These are phyloP conservation scores for Nycticebus coucang DNA, from an alignment of 2,113 vertebrate species.

Conservation along the genomic window DNA sequence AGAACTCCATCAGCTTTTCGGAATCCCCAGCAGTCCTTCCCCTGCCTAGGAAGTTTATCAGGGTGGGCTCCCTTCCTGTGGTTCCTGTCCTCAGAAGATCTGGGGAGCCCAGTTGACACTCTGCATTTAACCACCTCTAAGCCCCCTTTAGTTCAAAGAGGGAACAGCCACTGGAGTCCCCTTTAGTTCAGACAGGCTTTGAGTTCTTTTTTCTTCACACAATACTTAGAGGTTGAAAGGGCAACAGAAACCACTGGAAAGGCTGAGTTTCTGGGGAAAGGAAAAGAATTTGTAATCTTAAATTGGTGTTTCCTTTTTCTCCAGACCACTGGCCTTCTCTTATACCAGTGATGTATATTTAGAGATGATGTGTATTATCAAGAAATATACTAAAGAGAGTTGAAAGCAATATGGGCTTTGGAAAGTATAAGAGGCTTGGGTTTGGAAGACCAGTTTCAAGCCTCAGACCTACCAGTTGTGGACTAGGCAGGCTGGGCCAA, in stretches of 20 bases:
- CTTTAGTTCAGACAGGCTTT: background rate
- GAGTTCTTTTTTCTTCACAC: background rate
- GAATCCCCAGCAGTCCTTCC: background rate
- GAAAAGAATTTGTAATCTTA: background rate
- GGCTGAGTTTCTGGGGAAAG: background rate
- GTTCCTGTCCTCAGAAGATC: background rate
- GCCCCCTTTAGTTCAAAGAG: background rate
- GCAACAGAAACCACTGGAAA: background rate
- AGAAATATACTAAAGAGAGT: slow-evolving; percentile 9
- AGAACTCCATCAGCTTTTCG: background rate
- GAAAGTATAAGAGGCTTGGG: background rate
- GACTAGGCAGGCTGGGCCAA: background rate
- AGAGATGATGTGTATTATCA: background rate
- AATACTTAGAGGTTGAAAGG: background rate
- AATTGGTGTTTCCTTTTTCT: slow-evolving; percentile 2
- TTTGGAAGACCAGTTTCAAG: slow-evolving; percentile 3
- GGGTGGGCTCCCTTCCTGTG: background rate
- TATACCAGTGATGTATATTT: background rate
- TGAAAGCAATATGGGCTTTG: background rate
- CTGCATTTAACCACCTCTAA: background rate
- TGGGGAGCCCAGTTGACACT: background rate
- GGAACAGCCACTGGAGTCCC: background rate
- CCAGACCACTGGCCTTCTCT: background rate
- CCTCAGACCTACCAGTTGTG: background rate
- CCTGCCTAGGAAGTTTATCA: background rate